phyloP scores from a whole-genome alignment of 2,113 vertebrate genomes.

The Lipotes vexillifer region DNA sequence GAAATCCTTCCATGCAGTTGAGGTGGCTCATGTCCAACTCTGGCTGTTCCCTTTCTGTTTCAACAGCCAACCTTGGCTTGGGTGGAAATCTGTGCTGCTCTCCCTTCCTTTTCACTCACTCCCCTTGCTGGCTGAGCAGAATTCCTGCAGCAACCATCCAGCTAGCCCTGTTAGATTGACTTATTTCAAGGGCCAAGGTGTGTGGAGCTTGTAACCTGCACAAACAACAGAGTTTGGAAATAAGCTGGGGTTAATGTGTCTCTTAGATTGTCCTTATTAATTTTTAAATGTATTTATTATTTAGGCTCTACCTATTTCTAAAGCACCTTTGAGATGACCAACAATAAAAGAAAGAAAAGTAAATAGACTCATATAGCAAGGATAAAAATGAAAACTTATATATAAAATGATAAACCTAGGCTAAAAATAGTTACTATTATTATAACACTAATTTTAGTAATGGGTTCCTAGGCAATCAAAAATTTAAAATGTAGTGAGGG shows the following conservation, averaged over 20 bases:
- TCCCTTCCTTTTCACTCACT: background rate
- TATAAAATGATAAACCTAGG: background rate
- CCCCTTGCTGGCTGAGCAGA: too few relatives aligned
- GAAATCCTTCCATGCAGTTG: background rate
- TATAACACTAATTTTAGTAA: conserved; percentile 45
- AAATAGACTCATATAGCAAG: background rate
- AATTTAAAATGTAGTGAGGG: conserved; percentile 10
- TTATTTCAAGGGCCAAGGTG: background rate
- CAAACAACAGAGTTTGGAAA: background rate
- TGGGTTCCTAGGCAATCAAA: conserved; percentile 23
- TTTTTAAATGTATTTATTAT: background rate
- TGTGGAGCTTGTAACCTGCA: background rate
- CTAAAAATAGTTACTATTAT: conserved; percentile 45
- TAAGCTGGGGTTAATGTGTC: background rate
- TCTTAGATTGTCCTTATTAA: background rate
- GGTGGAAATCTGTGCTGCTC: background rate
- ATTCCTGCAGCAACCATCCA: background rate
- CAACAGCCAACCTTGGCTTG: background rate
- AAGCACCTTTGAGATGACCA: background rate
- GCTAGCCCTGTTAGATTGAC: background rate
- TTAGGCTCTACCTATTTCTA: background rate
- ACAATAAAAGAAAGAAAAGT: conserved; percentile 25
- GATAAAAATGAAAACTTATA: conserved; percentile 26
- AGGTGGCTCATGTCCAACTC: background rate
- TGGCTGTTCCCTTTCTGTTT: background rate